These are phyloP conservation scores for Lepus europaeus DNA, from an alignment of 2,113 vertebrate species.

Conservation along the genomic window DNA sequence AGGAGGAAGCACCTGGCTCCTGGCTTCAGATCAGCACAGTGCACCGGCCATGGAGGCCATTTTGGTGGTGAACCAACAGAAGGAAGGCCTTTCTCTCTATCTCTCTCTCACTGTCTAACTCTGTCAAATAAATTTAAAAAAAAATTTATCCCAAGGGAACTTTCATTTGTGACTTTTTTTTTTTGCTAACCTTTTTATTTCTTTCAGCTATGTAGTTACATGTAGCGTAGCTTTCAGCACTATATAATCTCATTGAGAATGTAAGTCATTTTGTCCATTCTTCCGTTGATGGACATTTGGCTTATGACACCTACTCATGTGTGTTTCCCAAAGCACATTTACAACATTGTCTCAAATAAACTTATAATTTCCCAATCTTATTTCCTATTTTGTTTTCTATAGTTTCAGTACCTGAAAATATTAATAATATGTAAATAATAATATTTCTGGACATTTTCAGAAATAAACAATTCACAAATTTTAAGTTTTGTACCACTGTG, in stretches of 20 bases:
- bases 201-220: background rate
- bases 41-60: too few relatives aligned
- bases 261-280: background rate
- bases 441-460: background rate
- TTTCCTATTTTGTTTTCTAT: background rate
- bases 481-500: background rate
- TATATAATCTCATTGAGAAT: background rate
- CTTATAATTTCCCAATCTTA: background rate
- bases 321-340: background rate
- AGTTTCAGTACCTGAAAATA: background rate
- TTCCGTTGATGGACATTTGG: background rate
- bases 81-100: too few relatives aligned
- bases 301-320: background rate
- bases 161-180: slow-evolving; percentile 14
- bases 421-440: too few relatives aligned
- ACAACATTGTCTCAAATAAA: background rate
- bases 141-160: background rate
- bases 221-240: background rate
- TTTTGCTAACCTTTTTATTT: background rate
- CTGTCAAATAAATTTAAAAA: background rate
- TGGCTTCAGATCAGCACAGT: too few relatives aligned
- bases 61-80: too few relatives aligned
- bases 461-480: background rate
- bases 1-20: too few relatives aligned
- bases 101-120: too few relatives aligned